Evolutionary conservation across 2,797 vertebrate species (phyloP).

Genomic region (Gambelia wislizenii): DNA sequence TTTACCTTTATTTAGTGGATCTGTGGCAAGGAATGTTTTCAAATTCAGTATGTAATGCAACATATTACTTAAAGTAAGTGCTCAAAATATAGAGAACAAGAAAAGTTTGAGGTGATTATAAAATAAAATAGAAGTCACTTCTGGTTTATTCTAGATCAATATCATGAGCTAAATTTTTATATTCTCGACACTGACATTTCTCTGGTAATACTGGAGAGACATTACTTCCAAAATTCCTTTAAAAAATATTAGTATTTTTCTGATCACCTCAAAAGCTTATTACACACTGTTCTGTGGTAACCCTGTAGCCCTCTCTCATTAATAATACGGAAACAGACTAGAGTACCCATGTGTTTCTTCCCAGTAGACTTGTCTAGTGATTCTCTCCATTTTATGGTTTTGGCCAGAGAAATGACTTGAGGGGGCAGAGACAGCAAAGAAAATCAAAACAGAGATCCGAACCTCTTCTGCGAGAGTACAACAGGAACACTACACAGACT

Average conservation of each 20-base stretch:
- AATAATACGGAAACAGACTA: background rate
- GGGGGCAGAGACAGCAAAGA: background rate
- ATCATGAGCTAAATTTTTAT: background rate
- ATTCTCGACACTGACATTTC: background rate
- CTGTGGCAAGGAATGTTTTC: background rate
- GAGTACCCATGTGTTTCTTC: background rate
- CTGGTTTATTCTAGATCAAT: background rate
- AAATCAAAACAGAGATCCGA: too few species aligned
- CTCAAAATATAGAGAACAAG: background rate
- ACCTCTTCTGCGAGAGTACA: too few species aligned
- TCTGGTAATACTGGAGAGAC: background rate
- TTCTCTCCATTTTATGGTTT: background rate
- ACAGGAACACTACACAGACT: too few species aligned
- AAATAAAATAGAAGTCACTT: background rate
- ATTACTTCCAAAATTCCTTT: background rate
- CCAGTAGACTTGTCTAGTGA: too few species aligned
- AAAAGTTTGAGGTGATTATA: background rate
- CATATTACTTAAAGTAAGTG: background rate
- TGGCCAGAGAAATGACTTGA: background rate
- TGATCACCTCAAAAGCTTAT: background rate
- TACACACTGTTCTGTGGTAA: background rate
- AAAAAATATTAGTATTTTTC: background rate
- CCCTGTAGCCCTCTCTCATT: background rate
- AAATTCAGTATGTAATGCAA: background rate
- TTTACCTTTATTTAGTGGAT: background rate